Base-by-base conservation (phyloP, 2,113 vertebrate genomes). In the Ciconia stormi region DNA sequence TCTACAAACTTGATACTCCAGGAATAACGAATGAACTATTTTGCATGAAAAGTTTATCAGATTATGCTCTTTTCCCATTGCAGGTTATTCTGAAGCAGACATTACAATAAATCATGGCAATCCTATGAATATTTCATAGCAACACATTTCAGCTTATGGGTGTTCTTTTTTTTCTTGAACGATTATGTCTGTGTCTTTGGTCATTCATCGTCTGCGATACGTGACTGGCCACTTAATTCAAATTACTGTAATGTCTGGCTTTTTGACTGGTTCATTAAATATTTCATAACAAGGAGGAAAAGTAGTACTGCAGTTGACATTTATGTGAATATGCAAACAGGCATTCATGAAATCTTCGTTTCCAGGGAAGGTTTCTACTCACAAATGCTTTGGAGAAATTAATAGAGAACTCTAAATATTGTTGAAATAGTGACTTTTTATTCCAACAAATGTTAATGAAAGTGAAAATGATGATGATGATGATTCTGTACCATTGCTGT, bases 51-150 rank as follows among this genome's bases (percentile, higher is more conserved):
- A 67, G 65, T 92, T 95, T 89, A 81, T 92, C 76, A 80, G 72
- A 83, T 90, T 83, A 67, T 76, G 55, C 42, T 90, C 21, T 52
- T 89, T 81, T 81, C 55, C 69, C 47, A 13, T n/a, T 65, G 65
- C 47, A 91, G 74, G 40, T 87, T 93, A 72, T 83, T 90, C 61
- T 44, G 76, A 82, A 90, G 50, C 67, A 92, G 77, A 76, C 63
- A 19, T 34, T 40, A 52, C 34, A 52, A 88, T 93, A 93, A 94
- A 93, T 92, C 89, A 61, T 62, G 2, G 9, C 40, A 89, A 63
- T 29, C 46, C 72, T 58, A 87, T 95, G 89, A 89, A 92, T 93
- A 94, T 94, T 96, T 95, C 65, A 95, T 71, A 61, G 67, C 82
- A 95, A 90, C 42, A 44, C 55, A 25, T 74, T 90, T 83, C 63